Evolutionary conservation across 2,888 invertebrate genomes (phyloP).

Genomic region (Campoletis raptor): DNA sequence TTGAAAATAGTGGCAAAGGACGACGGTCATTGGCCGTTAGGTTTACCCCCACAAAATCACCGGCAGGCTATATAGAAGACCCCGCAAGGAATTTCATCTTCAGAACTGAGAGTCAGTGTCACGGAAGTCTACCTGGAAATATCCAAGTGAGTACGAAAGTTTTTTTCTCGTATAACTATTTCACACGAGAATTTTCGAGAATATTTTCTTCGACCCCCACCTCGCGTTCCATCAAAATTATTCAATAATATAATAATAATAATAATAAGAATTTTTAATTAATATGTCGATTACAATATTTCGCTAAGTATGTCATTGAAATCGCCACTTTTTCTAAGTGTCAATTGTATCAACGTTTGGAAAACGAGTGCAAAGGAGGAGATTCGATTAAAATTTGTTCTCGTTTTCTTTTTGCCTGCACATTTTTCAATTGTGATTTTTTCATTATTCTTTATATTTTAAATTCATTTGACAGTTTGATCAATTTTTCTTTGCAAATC

Average conservation of each 20-base stretch:
- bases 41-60: slow-evolving; percentile 79
- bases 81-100: slow-evolving; percentile 83
- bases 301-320: background rate
- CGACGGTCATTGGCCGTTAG: slow-evolving; percentile 80
- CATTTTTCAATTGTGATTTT: background rate
- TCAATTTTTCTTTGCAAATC: background rate
- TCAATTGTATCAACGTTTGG: background rate
- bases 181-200: background rate
- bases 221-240: background rate
- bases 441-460: background rate
- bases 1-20: slow-evolving; percentile 81
- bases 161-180: slow-evolving; percentile 54
- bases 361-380: background rate
- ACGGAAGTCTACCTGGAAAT: slow-evolving; percentile 80
- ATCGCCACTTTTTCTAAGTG: slow-evolving; percentile 4
- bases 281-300: background rate
- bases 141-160: slow-evolving; percentile 79
- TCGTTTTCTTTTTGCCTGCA: background rate
- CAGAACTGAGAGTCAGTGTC: slow-evolving; percentile 84
- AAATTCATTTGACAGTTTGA: background rate
- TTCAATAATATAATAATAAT: background rate
- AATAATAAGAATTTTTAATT: too few relatives aligned
- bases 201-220: background rate
- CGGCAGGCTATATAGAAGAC: slow-evolving; percentile 84
- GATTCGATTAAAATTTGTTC: background rate